Base-by-base conservation (phyloP, 2,113 vertebrate genomes). In the Lophius piscatorius region DNA sequence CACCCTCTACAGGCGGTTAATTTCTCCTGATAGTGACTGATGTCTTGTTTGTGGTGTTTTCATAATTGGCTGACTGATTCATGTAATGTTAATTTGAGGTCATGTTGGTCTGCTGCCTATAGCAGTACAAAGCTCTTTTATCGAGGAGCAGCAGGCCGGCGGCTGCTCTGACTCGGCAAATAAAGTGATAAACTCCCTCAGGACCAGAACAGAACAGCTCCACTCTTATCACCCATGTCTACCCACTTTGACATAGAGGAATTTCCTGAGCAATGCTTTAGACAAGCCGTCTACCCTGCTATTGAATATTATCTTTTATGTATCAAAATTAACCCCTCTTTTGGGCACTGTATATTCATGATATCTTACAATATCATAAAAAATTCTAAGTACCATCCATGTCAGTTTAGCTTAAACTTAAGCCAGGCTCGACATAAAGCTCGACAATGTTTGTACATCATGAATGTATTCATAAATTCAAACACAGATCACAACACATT, bases 121-220 rank as follows among this genome's bases (percentile, higher is more conserved):
- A 9, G 39, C 40, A 51, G 55, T 34, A 62, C 61, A 45, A 62
- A 70, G 70, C 68, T 40, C 48, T 45, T 50, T 71, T 65, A 63
- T 76, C 51, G 13, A 2, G 16, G 26, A 12, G 26, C 69, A 44
- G 67, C 55, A 16, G 45, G 57, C 38, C 45, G 63, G 42, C 38
- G 41, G 62, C 71, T 34, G 56, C 59, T 62, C 22, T 74, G 80
- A 85, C 73, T 87, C 76, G 78, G 80, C 75, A 80, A 31, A 71
- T 42, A 21, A 23, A 50, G 20, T 7, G 34, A 22, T 74, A 63
- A 48, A 74, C 63, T 72, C 72, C 60, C 44, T 54, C 7, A 31
- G 44, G 6, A 16, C 35, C 49, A 23, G 50, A 60, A n/a, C n/a
- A n/a, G 45, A 60, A 52, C 48, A 11, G 20, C 38, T 21, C 36